These are phyloP conservation scores for Dasyprocta punctata DNA, from an alignment of 2,113 vertebrate genomes.

Conservation along the genomic window DNA sequence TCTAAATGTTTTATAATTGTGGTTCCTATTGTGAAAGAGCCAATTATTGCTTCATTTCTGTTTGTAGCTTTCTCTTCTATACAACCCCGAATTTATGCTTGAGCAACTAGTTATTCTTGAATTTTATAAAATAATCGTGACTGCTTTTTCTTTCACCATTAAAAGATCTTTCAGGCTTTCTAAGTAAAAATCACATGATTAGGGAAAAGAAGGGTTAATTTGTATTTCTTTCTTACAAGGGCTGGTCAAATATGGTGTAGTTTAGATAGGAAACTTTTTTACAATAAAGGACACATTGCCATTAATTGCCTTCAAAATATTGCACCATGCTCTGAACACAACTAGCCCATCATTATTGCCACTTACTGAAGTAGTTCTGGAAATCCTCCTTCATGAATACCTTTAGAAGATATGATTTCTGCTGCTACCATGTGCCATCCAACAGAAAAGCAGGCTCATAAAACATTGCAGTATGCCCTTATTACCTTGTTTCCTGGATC, in stretches of 20 bases:
- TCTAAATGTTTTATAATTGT: not conserved
- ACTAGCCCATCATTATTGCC: not conserved
- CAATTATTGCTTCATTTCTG: not conserved
- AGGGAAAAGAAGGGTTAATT: not conserved
- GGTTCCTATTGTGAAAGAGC: not conserved
- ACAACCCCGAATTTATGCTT: not conserved
- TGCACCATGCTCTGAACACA: not conserved
- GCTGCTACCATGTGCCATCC: not conserved
- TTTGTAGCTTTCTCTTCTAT: not conserved
- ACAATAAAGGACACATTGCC: not conserved
- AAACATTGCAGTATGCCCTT: not conserved
- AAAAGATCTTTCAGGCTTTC: not conserved
- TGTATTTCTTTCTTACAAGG: not conserved
- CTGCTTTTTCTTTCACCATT: not conserved
- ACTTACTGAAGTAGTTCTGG: not conserved
- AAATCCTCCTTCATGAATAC: not conserved
- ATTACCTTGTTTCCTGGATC: not conserved
- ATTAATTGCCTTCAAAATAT: not conserved
- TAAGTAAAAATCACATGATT: not conserved
- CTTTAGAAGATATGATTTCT: not conserved
- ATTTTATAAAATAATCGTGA: not conserved
- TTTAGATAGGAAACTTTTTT: not conserved
- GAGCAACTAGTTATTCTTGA: not conserved
- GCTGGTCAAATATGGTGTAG: not conserved
- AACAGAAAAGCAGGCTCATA: not conserved